Base-by-base conservation (phyloP, 1,140 invertebrate genomes). In the Dermatophagoides farinae region DNA sequence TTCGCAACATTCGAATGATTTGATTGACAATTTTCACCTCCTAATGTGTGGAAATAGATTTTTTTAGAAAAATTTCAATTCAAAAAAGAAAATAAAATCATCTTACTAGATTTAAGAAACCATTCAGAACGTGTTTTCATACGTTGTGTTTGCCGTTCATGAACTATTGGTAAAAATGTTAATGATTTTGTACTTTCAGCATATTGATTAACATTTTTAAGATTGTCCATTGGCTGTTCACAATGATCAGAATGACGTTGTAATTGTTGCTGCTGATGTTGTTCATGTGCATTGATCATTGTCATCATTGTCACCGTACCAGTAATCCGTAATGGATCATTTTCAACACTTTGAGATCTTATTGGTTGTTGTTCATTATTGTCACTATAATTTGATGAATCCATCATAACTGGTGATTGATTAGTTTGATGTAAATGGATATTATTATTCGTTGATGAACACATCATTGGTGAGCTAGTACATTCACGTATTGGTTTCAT, bases 111-210 rank as follows among this genome's bases (percentile, higher is more conserved):
- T 38, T 68, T 68, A 68, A 92, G 78, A 76, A 91, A 92, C 88
- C 88, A 93, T 72, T 92, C 88, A 49, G 86, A 90, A 66, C 88
- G 78, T 49, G 86, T 89, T 71, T 85, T 79, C 88, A 93, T 92
- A 65, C 89, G 77, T 70, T 84, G 85, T 59, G 85, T 84, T 78
- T 93, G 89, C 70, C 87, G 77, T 76, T 92, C 87, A 76, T 92
- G 88, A 62, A 92, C 88, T 82, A 88, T 85, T 65, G 86, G 86
- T 68, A 90, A 76, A 73, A 86, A 90, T 64, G 84, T 86, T 65
- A 91, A 79, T 72, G 85, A 88, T 72, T 87, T 86, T 18, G 87
- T 89, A 71, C 84, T 87, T 74, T 90, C 87, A n/a, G 86, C 85
- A 72, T 87, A 88, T 66, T 83, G 80, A 76, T 88, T 88, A 58